A percentile compares a stretch with the other conserved stretches of the same genome.
Conservation (phyloP, 1,140 invertebrate genomes). For the Mylabris phalerata region DNA sequence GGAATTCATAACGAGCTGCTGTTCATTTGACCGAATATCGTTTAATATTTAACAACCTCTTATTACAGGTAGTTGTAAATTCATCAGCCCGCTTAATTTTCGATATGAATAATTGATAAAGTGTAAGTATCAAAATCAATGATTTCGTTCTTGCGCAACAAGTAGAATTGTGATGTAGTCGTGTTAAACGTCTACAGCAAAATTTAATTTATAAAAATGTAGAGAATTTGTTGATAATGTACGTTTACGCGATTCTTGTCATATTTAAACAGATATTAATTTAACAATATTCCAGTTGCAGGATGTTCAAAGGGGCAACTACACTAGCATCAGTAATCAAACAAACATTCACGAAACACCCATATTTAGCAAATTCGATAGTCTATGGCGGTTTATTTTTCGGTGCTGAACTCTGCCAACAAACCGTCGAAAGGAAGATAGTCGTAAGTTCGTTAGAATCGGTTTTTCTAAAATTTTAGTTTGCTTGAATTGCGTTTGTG, state of each 20-base stretch:
- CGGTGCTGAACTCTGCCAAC: constrained; percentile 69
- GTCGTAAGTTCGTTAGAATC: constrained; percentile 43
- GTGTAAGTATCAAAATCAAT: constrained; percentile 1
- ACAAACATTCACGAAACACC: constrained; percentile 15
- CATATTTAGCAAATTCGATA: constrained; percentile 17
- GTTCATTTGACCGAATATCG: too few relatives aligned
- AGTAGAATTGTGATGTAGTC: not conserved
- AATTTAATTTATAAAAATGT: constrained; percentile 2
- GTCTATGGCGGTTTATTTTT: constrained; percentile 19
- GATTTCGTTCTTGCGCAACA: constrained; percentile 13
- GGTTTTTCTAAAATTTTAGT: not conserved
- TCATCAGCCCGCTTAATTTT: too few relatives aligned
- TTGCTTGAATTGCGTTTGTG: not conserved
- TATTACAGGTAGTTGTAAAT: too few relatives aligned
- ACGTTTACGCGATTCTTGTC: not conserved
- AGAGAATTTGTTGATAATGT: constrained; percentile 1
- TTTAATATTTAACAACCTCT: too few relatives aligned
- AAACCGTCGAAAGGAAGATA: constrained; percentile 58
- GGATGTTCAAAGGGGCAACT: constrained; percentile 6
- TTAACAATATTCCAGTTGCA: constrained; percentile 3
- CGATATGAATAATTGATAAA: too few relatives aligned
- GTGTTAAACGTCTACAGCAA: not conserved
- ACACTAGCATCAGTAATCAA: constrained; percentile 14
- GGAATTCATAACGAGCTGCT: too few relatives aligned
- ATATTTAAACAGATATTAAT: not conserved